Evolutionary conservation across 1,140 invertebrate species (phyloP).

Genomic region (Archivesica marissinica): DNA sequence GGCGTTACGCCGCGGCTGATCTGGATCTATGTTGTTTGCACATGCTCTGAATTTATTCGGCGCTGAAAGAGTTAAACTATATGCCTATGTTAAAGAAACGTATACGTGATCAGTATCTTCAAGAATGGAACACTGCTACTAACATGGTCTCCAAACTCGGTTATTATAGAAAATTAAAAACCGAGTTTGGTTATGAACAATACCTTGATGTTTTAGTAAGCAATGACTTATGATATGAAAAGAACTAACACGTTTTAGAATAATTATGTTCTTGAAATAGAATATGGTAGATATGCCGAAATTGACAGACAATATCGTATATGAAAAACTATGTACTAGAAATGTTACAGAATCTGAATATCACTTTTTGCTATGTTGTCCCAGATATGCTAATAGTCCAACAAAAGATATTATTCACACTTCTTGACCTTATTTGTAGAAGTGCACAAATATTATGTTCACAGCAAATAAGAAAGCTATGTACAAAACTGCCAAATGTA

Average conservation of each 20-base stretch:
- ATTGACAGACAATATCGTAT: neutral
- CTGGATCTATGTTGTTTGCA: too few species aligned
- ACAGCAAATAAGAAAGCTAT: too few species aligned
- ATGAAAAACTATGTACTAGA: neutral
- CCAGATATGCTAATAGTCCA: too few species aligned
- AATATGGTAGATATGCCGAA: neutral
- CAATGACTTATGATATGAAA: neutral
- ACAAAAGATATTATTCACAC: too few species aligned
- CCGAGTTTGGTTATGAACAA: neutral
- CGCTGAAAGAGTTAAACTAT: too few species aligned
- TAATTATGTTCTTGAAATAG: neutral
- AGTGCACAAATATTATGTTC: too few species aligned
- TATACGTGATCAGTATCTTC: neutral
- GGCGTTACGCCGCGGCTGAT: too few species aligned
- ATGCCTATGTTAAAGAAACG: neutral
- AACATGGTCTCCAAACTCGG: neutral
- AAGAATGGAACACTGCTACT: neutral
- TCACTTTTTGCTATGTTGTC: neutral
- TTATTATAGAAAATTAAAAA: neutral
- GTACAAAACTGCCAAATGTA: too few species aligned
- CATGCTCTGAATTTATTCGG: too few species aligned
- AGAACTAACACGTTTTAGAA: neutral
- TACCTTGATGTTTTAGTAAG: neutral
- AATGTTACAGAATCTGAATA: neutral
- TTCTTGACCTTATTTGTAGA: too few species aligned